Percentiles rank a stretch among this genome's conserved stretches.
These are phyloP conservation scores for Zonitis immaculata DNA, from an alignment of 2,888 invertebrate species.

Conservation along the genomic window DNA sequence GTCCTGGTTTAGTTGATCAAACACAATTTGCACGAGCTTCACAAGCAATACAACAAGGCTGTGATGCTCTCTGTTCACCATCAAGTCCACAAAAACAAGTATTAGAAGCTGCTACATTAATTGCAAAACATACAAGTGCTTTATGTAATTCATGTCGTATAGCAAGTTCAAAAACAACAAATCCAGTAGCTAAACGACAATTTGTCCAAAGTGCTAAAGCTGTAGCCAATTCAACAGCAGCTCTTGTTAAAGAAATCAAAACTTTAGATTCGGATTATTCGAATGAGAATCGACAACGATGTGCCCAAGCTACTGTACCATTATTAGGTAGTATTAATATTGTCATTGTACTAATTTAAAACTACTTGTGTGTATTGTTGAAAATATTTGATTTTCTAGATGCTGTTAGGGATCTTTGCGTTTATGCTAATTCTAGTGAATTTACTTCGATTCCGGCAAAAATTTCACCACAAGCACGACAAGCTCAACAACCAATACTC, in stretches of 20 bases:
- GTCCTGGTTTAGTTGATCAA: slow-evolving; percentile 85
- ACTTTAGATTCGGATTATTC: slow-evolving; percentile 79
- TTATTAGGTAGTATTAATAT: slow-evolving; percentile 57
- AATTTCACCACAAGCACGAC: slow-evolving; percentile 78
- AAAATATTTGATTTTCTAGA: too few relatives aligned
- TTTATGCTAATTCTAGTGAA: slow-evolving; percentile 91
- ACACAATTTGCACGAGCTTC: slow-evolving; percentile 83
- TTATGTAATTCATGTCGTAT: slow-evolving; percentile 92
- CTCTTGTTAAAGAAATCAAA: slow-evolving; percentile 92
- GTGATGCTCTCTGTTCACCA: slow-evolving; percentile 68
- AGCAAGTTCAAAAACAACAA: slow-evolving; percentile 85
- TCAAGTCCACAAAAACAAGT: slow-evolving; percentile 77
- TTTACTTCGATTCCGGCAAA: slow-evolving; percentile 90
- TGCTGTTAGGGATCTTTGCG: slow-evolving; percentile 87
- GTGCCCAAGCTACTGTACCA: slow-evolving; percentile 75
- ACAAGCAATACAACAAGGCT: slow-evolving; percentile 86
- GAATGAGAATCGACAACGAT: slow-evolving; percentile 67
- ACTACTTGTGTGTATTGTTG: too few relatives aligned
- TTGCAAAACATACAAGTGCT: slow-evolving; percentile 94
- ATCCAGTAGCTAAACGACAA: slow-evolving; percentile 90
- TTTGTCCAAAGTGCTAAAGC: slow-evolving; percentile 98
- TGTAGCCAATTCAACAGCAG: slow-evolving; percentile 93
- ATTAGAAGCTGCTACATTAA: slow-evolving; percentile 84
- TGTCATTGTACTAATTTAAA: too few relatives aligned
- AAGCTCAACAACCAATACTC: slow-evolving; percentile 83